These are phyloP conservation scores for Circaetus gallicus DNA, from an alignment of 2,113 vertebrate genomes.

Conservation along the genomic window DNA sequence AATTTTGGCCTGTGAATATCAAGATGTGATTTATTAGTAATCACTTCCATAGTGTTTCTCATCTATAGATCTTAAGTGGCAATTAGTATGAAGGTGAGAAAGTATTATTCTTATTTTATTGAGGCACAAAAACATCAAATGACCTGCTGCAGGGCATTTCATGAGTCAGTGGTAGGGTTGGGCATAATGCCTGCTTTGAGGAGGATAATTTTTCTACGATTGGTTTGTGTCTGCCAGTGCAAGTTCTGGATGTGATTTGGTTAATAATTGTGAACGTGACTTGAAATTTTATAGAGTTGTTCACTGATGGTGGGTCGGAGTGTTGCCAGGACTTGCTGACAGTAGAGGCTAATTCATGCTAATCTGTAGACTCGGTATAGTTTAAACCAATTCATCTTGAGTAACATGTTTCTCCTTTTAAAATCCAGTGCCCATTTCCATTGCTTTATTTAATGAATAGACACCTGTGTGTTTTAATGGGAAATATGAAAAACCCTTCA, in stretches of 20 bases:
- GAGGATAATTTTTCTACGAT: neutral
- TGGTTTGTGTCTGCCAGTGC: neutral
- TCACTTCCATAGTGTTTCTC: neutral
- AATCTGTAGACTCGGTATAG: neutral
- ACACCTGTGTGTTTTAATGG: neutral
- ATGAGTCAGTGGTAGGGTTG: constrained; percentile 22
- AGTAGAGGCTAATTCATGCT: neutral
- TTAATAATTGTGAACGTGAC: constrained; percentile 34
- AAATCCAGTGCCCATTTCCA: neutral
- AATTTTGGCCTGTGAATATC: neutral
- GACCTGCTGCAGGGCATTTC: constrained; percentile 9
- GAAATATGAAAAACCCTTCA: neutral
- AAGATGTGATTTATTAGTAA: constrained; percentile 17
- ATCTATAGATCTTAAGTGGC: constrained; percentile 28
- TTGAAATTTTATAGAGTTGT: constrained; percentile 2
- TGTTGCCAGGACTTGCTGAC: neutral
- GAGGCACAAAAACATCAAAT: constrained; percentile 2
- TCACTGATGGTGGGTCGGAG: neutral
- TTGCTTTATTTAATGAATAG: neutral
- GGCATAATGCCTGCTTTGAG: neutral
- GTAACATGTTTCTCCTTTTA: neutral
- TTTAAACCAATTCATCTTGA: neutral
- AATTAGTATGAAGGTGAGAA: constrained; percentile 41
- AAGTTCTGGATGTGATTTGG: constrained; percentile 14
- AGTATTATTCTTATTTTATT: neutral